Evolutionary conservation across 2,113 vertebrate species (phyloP), one percentile per base, ranked within the genome.

Genomic region (Sigmodon hispidus): DNA sequence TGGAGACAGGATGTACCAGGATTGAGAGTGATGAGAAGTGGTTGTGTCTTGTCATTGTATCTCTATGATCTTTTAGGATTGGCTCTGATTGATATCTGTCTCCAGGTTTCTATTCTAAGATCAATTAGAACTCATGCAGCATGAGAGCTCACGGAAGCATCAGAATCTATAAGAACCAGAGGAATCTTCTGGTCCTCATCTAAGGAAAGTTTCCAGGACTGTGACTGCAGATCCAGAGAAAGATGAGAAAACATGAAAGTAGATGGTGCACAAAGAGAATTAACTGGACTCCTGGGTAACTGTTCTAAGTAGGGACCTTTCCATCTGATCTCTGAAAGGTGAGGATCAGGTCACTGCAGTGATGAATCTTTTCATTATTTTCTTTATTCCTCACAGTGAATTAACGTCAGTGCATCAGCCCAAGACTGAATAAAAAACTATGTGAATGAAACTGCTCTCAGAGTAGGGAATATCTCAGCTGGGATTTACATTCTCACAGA

Each of bases 381-480:
- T 19, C 55, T 26, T 59, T 59, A 8, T 9, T 4, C 5, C 29
- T 59, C n/a, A 75, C 1, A 6, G 19, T n/a, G 22, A 15, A 11
- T 75, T 72, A 19, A n/a, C n/a, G 36, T n/a, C 67, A n/a, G 36
- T 26, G 10, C 16, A 70, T n/a, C 67, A 40, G 13, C 5, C 15
- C 24, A 26, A 16, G n/a, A 70, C 3, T 31, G 24, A n/a, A 15
- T 19, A 2, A 61, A n/a, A 36, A 43, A 4, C 24, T 21, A 3
- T 7, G 24, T 55, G 69, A 21, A 13, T 29, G 15, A 3, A 36
- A 40, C 22, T 8, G 11, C 52, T 40, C 52, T 31, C 70, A n/a
- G n/a, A n/a, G n/a, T n/a, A n/a, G n/a, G n/a, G n/a, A n/a, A 15
- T 0, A 0, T 65, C 81, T 26, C 19, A 1, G 21, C 40, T 65